Conservation (phyloP, 2,113 vertebrate species). For the Pelecanus crispus region DNA sequence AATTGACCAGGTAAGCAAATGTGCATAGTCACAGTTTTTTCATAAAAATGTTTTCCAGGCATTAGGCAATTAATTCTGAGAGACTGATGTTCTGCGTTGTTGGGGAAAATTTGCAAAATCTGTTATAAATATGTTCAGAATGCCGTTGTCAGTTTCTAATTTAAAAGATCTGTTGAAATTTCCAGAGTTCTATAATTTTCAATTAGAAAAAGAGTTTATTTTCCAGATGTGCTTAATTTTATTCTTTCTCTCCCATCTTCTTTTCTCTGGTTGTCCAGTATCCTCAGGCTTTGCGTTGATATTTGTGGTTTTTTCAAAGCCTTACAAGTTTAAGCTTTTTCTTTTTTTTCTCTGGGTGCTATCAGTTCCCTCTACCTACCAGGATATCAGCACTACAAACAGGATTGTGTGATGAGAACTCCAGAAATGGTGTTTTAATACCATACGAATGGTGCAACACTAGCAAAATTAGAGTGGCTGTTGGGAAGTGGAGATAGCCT, state of each 20-base stretch:
- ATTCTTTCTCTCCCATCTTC: neutral
- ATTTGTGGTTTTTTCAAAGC: neutral
- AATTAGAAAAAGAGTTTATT: neutral
- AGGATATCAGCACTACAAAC: neutral
- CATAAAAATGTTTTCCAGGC: neutral
- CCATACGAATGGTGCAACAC: neutral
- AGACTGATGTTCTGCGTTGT: fast-evolving
- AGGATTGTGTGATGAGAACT: neutral
- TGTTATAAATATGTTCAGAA: neutral
- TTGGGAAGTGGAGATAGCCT: neutral
- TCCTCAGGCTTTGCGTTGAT: neutral
- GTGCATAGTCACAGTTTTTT: neutral
- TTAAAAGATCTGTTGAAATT: neutral
- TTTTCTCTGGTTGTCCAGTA: neutral
- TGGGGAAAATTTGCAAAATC: neutral
- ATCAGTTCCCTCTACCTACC: neutral
- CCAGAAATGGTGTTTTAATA: neutral
- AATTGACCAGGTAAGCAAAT: conserved; percentile 9
- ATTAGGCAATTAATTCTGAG: neutral
- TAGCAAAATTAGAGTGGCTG: neutral
- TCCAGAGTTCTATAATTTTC: neutral
- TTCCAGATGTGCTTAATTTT: neutral
- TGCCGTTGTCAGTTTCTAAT: neutral
- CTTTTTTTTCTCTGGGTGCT: neutral
- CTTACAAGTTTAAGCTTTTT: neutral